Base-by-base conservation (phyloP, 2,888 invertebrate species). In the Penaeus monodon region DNA sequence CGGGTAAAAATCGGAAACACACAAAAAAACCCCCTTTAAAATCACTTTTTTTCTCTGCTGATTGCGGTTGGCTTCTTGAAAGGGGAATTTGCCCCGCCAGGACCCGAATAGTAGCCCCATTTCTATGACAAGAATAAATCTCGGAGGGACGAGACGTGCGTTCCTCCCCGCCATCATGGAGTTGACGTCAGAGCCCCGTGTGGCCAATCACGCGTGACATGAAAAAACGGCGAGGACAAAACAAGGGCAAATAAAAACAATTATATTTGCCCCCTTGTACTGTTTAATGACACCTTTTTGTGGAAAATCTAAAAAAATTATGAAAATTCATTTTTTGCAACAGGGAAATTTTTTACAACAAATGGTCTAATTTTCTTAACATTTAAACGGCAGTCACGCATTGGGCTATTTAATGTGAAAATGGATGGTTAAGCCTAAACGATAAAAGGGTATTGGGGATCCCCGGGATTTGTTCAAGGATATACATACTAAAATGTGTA, bases 131-230 rank as follows among this genome's bases (percentile, higher is more conserved):
- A 70, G 83, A 82, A 87, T 44, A 82, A 82, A 87, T 83, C 49
- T 82, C 57, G 57, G 57, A 57, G 57, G 57, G 57, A 57, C 57
- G 57, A 38, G 78, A 74, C 82, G 78, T 87, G 83, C 79, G 79
- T 73, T 79, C 73, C 12, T n/a, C 33, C 86, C 86, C 86, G 86
- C 86, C 86, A 87, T 87, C 68, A 78, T 80, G 82, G 4, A 14
- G 57, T 8, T 87, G 86, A 87, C 86, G 86, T 87, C 86, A 87
- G 65, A 20, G 83, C 86, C 86, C 83, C 86, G 86, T 87, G 86
- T 86, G 79, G 83, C 86, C 86, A 86, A 86, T 86, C 86, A 83
- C 78, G 82, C 82, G 73, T 86, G 82, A 77, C 49, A 83, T 79
- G 82, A 44, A 24, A n/a, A 33, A 10, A 57, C 73, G 1, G 17